Conservation (phyloP, 2,797 vertebrate genomes). For the Phrynocephalus guinanensis region DNA sequence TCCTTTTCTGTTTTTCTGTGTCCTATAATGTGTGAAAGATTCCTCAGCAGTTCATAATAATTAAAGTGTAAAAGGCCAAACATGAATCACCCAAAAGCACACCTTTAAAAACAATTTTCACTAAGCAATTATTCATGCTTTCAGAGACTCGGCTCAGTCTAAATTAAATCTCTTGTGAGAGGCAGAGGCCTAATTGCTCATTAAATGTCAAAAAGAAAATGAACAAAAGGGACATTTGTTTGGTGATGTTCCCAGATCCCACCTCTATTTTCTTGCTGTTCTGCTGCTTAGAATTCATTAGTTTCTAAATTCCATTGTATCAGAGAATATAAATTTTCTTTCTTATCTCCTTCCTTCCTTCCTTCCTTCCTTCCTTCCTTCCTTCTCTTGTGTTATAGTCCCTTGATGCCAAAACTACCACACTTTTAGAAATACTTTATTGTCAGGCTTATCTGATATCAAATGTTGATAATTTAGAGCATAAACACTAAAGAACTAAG, state of each 20-base stretch:
- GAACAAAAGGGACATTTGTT: conserved; percentile 34
- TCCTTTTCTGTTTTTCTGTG: not conserved
- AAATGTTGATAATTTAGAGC: conserved; percentile 19
- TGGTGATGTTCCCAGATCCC: conserved; percentile 8
- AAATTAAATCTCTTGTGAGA: conserved; percentile 33
- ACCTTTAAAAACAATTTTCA: conserved; percentile 33
- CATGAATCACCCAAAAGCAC: conserved; percentile 30
- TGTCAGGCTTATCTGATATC: conserved; percentile 8
- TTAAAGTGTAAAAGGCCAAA: conserved; percentile 24
- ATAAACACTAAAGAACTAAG: conserved; percentile 12
- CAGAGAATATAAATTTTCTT: not conserved
- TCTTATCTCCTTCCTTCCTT: not conserved
- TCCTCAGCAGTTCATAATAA: conserved; percentile 7
- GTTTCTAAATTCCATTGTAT: conserved; percentile 20
- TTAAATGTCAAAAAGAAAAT: conserved; percentile 36
- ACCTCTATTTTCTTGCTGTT: conserved; percentile 33
- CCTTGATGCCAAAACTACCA: not conserved
- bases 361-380: too few species aligned
- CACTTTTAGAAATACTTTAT: conserved; percentile 24
- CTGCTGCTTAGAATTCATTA: not conserved
- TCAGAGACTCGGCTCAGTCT: conserved; percentile 18
- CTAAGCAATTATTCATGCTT: not conserved
- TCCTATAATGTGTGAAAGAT: not conserved
- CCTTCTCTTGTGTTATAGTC: not conserved
- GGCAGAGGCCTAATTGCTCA: conserved; percentile 24